Percentiles rank a stretch among this genome's conserved stretches.
phyloP scores from a whole-genome alignment of 2,113 vertebrate genomes.

The Taxidea taxus region DNA sequence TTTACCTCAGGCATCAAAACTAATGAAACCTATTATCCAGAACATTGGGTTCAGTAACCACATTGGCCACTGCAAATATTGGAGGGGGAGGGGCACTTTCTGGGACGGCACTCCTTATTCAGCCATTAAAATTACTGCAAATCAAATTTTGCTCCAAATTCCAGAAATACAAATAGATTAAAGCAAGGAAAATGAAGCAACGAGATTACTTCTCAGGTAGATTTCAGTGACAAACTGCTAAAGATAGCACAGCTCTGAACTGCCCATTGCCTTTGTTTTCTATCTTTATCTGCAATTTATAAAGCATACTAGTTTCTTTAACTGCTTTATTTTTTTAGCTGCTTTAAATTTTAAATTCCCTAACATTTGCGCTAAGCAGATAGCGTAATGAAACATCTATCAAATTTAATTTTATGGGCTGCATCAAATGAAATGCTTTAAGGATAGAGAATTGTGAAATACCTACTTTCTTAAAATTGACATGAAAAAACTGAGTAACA shows the following conservation, averaged over 20 bases:
- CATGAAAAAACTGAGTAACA: slow-evolving; percentile 62
- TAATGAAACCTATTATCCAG: slow-evolving; percentile 86
- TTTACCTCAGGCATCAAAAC: slow-evolving; percentile 84
- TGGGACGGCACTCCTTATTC: slow-evolving; percentile 74
- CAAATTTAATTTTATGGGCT: slow-evolving; percentile 62
- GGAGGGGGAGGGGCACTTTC: slow-evolving; percentile 43
- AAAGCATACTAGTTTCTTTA: neutral
- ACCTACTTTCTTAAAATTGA: slow-evolving; percentile 70
- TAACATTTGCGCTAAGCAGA: slow-evolving; percentile 41
- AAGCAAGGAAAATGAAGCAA: slow-evolving; percentile 71
- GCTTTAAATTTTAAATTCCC: neutral
- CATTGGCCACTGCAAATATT: slow-evolving; percentile 73
- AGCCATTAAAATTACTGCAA: slow-evolving; percentile 81
- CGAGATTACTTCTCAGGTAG: slow-evolving; percentile 68
- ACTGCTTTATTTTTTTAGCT: neutral
- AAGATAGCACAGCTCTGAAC: neutral
- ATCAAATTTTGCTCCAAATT: slow-evolving; percentile 77
- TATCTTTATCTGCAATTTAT: neutral
- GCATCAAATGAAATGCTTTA: slow-evolving; percentile 66
- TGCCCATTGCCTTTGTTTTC: slow-evolving; percentile 38
- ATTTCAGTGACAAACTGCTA: slow-evolving; percentile 64
- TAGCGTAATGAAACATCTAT: slow-evolving; percentile 66
- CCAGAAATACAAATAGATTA: slow-evolving; percentile 77
- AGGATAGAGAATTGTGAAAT: slow-evolving; percentile 43
- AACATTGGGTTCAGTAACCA: slow-evolving; percentile 79